Evolutionary conservation across 1,140 invertebrate genomes (phyloP).

Genomic region (Dendroctonus ponderosae): DNA sequence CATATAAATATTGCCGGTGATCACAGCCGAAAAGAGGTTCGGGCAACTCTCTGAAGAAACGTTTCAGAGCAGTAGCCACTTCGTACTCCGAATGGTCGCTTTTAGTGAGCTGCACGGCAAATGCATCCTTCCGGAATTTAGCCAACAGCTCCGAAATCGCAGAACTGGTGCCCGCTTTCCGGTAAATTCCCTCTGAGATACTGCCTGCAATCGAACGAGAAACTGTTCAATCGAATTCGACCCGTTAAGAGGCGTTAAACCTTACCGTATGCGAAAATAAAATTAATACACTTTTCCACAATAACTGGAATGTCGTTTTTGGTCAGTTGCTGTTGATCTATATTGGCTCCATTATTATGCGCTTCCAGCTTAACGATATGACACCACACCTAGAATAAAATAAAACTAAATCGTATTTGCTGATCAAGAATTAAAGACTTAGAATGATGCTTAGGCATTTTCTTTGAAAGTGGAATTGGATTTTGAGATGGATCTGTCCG

Average conservation of each 20-base stretch:
- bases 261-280: constrained; percentile 79
- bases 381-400: constrained; percentile 61
- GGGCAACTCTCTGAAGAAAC: constrained; percentile 78
- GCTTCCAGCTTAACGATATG: constrained; percentile 71
- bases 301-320: constrained; percentile 83
- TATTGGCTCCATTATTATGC: constrained; percentile 69
- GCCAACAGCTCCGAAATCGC: constrained; percentile 73
- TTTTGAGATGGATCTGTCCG: too few species aligned
- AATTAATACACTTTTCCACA: constrained; percentile 87
- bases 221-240: not conserved
- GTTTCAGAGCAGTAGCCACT: constrained; percentile 79
- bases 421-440: not conserved
- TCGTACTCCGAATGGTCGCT: constrained; percentile 80
- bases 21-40: constrained; percentile 62
- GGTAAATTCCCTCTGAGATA: constrained; percentile 82
- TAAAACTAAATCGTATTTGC: constrained; percentile 4
- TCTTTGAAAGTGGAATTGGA: too few species aligned
- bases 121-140: constrained; percentile 75
- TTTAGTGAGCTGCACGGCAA: constrained; percentile 73
- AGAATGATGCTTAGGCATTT: too few species aligned
- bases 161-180: constrained; percentile 73
- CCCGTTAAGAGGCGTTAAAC: constrained; percentile 1
- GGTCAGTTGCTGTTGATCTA: constrained; percentile 83
- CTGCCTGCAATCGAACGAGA: constrained; percentile 59
- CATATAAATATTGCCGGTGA: constrained; percentile 47